phyloP scores from a whole-genome alignment of 1,140 invertebrate species.

The Meloidogyne floridensis region DNA sequence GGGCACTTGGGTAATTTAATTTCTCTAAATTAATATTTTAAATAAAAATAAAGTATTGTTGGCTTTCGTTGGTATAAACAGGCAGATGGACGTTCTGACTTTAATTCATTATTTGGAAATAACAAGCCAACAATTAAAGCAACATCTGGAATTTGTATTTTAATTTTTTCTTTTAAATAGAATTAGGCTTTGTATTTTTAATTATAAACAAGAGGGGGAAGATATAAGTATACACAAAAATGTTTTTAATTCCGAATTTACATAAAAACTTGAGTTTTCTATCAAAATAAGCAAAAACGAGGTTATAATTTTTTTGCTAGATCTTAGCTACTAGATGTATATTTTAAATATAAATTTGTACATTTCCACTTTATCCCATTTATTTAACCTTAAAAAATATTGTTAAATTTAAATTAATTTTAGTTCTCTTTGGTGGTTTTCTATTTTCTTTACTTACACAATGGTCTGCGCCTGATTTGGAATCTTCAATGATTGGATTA shows the following conservation, averaged over 20 bases:
- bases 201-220: no score
- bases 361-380: no score
- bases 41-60: constrained; percentile 17
- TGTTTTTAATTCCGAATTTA: no score
- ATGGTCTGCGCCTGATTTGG: constrained; percentile 18
- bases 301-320: no score
- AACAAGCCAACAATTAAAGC: constrained; percentile 19
- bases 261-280: no score
- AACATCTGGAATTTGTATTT: constrained; percentile 25
- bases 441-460: constrained; percentile 20
- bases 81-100: constrained; percentile 30
- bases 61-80: constrained; percentile 34
- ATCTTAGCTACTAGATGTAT: no score
- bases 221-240: no score
- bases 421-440: constrained; percentile 23
- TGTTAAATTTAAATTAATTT: not conserved
- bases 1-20: constrained; percentile 22
- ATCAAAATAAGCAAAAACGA: no score
- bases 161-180: not conserved
- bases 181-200: no score
- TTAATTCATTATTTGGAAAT: constrained; percentile 15
- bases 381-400: no score
- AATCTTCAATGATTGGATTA: not conserved
- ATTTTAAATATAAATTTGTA: no score
- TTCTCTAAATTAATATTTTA: not conserved